Conservation (phyloP, 2,888 invertebrate genomes). For the Hemaris fuciformis region DNA sequence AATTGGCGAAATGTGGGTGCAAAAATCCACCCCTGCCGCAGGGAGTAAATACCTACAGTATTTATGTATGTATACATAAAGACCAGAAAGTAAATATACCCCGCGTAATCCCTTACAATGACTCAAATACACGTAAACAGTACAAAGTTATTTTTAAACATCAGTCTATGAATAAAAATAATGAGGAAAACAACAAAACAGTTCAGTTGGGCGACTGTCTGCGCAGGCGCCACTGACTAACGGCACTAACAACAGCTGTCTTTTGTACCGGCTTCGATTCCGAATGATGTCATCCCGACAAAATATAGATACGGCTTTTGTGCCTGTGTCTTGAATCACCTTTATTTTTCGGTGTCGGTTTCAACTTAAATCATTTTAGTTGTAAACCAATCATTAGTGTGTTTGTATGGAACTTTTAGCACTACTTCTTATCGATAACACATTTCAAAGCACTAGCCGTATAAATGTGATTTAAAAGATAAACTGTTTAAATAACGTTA, state of each 20-base stretch:
- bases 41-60: too few relatives aligned
- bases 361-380: neutral
- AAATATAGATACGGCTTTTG: slow-evolving; percentile 5
- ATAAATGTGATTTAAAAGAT: too few relatives aligned
- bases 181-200: slow-evolving; percentile 3
- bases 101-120: neutral
- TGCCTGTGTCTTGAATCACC: slow-evolving; percentile 13
- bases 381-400: too few relatives aligned
- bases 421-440: too few relatives aligned
- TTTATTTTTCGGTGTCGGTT: neutral
- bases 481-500: too few relatives aligned
- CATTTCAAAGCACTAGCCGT: too few relatives aligned
- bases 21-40: too few relatives aligned
- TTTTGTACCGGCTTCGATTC: slow-evolving; percentile 25
- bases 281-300: slow-evolving; percentile 16
- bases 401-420: too few relatives aligned
- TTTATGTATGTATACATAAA: neutral
- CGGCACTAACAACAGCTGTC: slow-evolving; percentile 19
- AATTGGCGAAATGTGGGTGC: too few relatives aligned
- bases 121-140: neutral
- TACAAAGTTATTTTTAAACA: neutral
- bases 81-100: neutral
- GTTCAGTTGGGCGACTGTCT: neutral
- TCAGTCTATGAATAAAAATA: slow-evolving; percentile 1
- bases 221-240: slow-evolving; percentile 33